These are phyloP conservation scores for Xylocopa sonorina DNA, from an alignment of 1,140 invertebrate genomes.

Conservation along the genomic window DNA sequence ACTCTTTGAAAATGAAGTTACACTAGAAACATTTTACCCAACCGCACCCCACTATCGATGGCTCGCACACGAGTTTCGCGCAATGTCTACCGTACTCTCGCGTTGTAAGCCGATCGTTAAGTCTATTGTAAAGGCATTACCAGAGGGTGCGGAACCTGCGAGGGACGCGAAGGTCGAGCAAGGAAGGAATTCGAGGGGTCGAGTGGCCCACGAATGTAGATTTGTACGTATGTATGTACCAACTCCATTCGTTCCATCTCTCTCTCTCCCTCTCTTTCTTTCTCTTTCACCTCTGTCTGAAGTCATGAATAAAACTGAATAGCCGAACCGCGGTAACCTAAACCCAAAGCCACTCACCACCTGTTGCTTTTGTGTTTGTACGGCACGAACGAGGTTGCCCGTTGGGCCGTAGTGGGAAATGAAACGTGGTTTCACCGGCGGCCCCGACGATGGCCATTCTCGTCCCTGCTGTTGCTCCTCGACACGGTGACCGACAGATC, in stretches of 20 bases:
- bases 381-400: conserved; percentile 38
- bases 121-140: conserved; percentile 61
- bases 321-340: conserved; percentile 67
- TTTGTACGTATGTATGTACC: conserved; percentile 64
- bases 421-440: conserved; percentile 44
- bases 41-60: background rate
- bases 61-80: conserved; percentile 27
- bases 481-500: background rate
- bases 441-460: conserved; percentile 14
- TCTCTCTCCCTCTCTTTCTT: background rate
- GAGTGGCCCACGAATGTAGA: conserved; percentile 56
- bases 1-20: too few species aligned
- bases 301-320: conserved; percentile 73
- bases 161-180: conserved; percentile 44
- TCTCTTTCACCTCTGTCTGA: conserved; percentile 9
- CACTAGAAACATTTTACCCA: background rate
- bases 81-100: conserved; percentile 30
- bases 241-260: conserved; percentile 20
- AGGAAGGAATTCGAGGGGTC: conserved; percentile 58
- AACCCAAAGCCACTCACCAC: conserved; percentile 67
- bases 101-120: conserved; percentile 57
- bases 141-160: conserved; percentile 35
- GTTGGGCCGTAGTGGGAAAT: conserved; percentile 35
- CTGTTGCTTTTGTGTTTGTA: conserved; percentile 70
- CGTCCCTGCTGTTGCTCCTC: conserved; percentile 3